These are phyloP conservation scores for Echinops telfairi DNA, from an alignment of 2,113 vertebrate species.

Conservation along the genomic window DNA sequence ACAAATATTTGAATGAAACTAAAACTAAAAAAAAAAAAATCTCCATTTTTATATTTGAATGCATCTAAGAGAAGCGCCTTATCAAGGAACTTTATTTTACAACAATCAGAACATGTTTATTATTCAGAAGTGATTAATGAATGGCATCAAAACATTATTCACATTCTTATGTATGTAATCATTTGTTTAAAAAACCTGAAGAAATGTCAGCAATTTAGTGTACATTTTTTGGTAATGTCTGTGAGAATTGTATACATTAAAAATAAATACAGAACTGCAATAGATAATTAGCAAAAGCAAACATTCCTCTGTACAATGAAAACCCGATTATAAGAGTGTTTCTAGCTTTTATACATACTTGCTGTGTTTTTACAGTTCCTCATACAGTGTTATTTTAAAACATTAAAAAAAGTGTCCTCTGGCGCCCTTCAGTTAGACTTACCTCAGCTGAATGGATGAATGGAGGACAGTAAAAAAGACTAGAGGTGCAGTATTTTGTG, in stretches of 20 bases:
- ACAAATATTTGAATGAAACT: conserved; percentile 55
- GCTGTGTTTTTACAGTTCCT: conserved; percentile 62
- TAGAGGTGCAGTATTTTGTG: background rate
- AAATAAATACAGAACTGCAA: conserved; percentile 58
- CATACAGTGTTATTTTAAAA: background rate
- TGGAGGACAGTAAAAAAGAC: conserved; percentile 37
- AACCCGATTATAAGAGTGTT: conserved; percentile 17
- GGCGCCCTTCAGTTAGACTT: conserved; percentile 37
- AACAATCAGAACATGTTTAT: conserved; percentile 67
- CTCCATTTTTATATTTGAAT: conserved; percentile 42
- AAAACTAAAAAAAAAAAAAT: conserved; percentile 48
- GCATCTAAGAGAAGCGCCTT: conserved; percentile 67
- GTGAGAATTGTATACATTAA: conserved; percentile 55
- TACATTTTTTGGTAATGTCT: conserved; percentile 53
- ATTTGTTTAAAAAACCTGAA: conserved; percentile 55
- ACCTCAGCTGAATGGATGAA: conserved; percentile 43
- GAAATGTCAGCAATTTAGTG: conserved; percentile 27
- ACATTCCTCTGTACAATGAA: conserved; percentile 50
- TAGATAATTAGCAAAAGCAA: conserved; percentile 59
- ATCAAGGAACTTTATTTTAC: conserved; percentile 74
- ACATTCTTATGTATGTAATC: conserved; percentile 65
- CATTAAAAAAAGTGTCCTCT: background rate
- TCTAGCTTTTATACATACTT: conserved; percentile 42
- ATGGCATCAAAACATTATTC: conserved; percentile 33
- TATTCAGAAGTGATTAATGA: conserved; percentile 74